phyloP scores from a whole-genome alignment of 1,140 invertebrate genomes.

The Psix sp. region DNA sequence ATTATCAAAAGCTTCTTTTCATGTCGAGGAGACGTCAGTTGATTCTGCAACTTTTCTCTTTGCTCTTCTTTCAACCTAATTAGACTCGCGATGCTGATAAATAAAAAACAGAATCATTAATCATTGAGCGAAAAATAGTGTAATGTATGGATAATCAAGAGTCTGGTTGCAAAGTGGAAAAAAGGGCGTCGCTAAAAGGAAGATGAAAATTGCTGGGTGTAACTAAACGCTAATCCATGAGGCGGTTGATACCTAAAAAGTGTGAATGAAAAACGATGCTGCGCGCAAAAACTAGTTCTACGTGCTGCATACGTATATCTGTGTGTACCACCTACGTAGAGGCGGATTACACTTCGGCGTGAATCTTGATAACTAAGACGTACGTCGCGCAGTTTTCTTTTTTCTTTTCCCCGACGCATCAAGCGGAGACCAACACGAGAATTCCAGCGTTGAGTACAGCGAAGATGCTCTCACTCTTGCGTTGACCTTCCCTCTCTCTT shows the following conservation, averaged over 20 bases:
- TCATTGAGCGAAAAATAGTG: too few species aligned
- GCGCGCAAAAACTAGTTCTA: conserved; percentile 54
- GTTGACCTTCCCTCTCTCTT: conserved; percentile 27
- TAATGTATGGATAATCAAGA: conserved; percentile 3
- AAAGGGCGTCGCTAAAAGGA: background rate
- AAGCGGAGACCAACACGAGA: conserved; percentile 39
- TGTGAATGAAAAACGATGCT: conserved; percentile 42
- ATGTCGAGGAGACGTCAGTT: too few species aligned
- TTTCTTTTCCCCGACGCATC: conserved; percentile 37
- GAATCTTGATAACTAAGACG: conserved; percentile 63
- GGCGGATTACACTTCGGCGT: conserved; percentile 58
- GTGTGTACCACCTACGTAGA: conserved; percentile 60
- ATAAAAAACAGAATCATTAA: too few species aligned
- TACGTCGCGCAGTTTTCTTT: conserved; percentile 45
- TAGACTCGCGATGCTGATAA: too few species aligned
- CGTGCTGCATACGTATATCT: conserved; percentile 37
- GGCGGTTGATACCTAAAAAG: conserved; percentile 21
- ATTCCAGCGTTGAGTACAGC: conserved; percentile 45
- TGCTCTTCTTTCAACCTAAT: too few species aligned
- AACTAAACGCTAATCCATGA: conserved; percentile 47
- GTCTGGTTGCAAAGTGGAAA: background rate
- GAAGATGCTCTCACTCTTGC: conserved; percentile 17
- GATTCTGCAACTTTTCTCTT: too few species aligned
- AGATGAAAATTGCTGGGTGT: conserved; percentile 23
- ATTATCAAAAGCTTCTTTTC: too few species aligned